phyloP scores from a whole-genome alignment of 2,113 vertebrate genomes.

The Accipiter cooperii region DNA sequence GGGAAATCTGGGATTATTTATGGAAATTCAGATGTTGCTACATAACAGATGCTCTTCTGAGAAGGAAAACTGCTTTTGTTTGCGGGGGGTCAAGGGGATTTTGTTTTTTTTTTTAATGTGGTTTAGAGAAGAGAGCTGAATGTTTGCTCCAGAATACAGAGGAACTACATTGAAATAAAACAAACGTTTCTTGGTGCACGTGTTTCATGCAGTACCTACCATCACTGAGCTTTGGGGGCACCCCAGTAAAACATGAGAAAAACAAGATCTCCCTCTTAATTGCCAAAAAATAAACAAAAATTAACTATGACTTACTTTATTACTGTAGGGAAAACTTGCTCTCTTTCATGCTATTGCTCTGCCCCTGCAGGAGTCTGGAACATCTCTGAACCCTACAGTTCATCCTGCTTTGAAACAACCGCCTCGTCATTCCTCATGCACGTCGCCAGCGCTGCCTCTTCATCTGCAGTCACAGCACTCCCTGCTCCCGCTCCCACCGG shows the following conservation, averaged over 20 bases:
- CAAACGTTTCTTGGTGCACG: neutral
- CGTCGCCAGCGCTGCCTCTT: neutral
- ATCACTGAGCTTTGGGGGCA: neutral
- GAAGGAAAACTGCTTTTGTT: constrained; percentile 47
- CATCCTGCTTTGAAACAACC: constrained; percentile 29
- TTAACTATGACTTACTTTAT: neutral
- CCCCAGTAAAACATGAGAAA: neutral
- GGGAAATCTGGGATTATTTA: constrained; percentile 75
- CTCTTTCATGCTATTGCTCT: neutral
- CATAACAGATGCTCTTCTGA: constrained; percentile 67
- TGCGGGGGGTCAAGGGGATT: neutral
- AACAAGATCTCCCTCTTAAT: neutral
- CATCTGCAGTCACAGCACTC: constrained; percentile 12
- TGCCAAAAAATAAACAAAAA: neutral
- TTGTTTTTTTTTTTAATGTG: neutral
- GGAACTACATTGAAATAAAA: neutral
- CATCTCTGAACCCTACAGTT: constrained; percentile 36
- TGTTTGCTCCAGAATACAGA: neutral
- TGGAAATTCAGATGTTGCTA: constrained; percentile 64
- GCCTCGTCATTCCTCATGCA: neutral
- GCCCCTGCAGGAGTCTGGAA: constrained; percentile 52
- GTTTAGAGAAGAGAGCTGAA: constrained; percentile 24
- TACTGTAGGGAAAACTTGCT: neutral
- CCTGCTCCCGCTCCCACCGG: neutral
- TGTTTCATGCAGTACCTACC: neutral